Evolutionary conservation across 2,888 invertebrate genomes (phyloP).

Genomic region (Hoplodrina blanda): DNA sequence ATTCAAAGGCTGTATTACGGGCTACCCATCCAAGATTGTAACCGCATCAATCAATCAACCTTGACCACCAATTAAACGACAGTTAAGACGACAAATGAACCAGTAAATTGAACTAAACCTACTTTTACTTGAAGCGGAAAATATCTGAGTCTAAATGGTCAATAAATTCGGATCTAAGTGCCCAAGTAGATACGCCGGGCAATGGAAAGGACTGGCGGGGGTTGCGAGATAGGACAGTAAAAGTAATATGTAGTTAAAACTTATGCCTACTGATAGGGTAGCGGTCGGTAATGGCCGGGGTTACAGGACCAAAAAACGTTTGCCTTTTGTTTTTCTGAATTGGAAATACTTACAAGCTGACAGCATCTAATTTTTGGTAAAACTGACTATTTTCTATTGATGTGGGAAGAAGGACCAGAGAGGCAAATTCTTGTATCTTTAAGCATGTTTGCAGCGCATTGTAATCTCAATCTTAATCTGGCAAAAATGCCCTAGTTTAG

Average conservation of each 20-base stretch:
- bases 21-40: constrained; percentile 10
- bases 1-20: not conserved
- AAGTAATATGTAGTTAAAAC: constrained; percentile 60
- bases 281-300: constrained; percentile 39
- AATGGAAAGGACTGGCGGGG: constrained; percentile 21
- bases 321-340: constrained; percentile 36
- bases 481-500: too few species aligned
- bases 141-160: constrained; percentile 55
- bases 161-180: constrained; percentile 55
- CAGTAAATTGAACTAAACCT: constrained; percentile 36
- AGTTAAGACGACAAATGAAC: constrained; percentile 39
- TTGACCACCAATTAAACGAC: constrained; percentile 45
- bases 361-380: constrained; percentile 29
- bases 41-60: constrained; percentile 20
- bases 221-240: constrained; percentile 37
- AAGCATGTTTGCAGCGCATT: too few species aligned
- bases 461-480: too few species aligned
- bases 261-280: constrained; percentile 35
- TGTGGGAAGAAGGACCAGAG: constrained; percentile 4
- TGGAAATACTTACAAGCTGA: constrained; percentile 2
- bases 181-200: constrained; percentile 29
- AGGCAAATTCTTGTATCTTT: too few species aligned
- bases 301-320: constrained; percentile 18
- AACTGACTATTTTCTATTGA: constrained; percentile 4
- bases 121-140: constrained; percentile 41